Evolutionary conservation across 1,140 invertebrate species (phyloP).

Genomic region (Parapsyche elsis): DNA sequence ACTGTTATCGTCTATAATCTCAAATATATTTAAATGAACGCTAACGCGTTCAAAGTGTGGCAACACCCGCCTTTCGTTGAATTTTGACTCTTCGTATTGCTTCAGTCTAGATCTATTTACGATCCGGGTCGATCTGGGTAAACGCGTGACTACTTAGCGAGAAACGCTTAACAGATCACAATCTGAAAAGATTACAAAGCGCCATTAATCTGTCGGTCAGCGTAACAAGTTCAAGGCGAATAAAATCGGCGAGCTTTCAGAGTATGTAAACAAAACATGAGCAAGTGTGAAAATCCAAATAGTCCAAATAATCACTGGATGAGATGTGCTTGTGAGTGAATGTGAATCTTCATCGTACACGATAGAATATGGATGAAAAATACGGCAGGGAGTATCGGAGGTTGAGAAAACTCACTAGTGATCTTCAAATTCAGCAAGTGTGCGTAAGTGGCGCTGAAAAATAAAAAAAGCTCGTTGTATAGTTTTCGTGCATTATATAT

Average conservation of each 20-base stretch:
- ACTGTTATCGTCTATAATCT: too few species aligned
- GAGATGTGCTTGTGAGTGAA: not conserved
- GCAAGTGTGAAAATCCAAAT: not conserved
- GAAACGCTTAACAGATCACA: slow-evolving; percentile 1
- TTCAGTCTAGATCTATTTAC: slow-evolving; percentile 5
- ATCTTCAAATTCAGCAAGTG: slow-evolving; percentile 69
- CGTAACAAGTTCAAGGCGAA: slow-evolving; percentile 6
- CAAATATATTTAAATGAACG: too few species aligned
- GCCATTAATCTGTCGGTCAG: not conserved
- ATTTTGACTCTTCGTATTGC: not conserved
- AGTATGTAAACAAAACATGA: not conserved
- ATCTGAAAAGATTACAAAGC: not conserved
- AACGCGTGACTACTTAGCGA: not conserved
- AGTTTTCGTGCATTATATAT: not conserved
- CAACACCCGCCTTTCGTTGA: not conserved
- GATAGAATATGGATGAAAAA: slow-evolving; percentile 62
- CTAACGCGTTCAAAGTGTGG: not conserved
- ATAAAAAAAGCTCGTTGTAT: not conserved
- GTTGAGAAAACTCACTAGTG: slow-evolving; percentile 72
- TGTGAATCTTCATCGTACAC: not conserved
- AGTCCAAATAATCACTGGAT: not conserved
- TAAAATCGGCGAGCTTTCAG: not conserved
- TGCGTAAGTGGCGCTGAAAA: slow-evolving; percentile 66
- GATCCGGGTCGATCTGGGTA: not conserved
- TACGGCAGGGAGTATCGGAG: slow-evolving; percentile 75